Evolutionary conservation across 2,888 invertebrate genomes (phyloP).

Genomic region (Ormyrus labotus): DNA sequence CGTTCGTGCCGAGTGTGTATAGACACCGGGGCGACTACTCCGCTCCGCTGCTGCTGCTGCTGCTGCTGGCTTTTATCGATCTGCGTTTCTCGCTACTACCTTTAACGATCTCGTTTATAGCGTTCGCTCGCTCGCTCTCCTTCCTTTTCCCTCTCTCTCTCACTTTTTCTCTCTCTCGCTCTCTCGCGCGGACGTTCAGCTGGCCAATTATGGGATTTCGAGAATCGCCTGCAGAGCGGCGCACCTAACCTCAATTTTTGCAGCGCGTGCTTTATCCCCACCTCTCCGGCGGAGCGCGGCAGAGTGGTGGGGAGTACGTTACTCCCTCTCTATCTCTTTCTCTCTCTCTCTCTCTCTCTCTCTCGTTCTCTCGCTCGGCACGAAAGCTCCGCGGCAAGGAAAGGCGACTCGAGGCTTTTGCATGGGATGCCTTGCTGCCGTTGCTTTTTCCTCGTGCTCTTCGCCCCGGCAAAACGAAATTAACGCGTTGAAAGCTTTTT

Average conservation of each 20-base stretch:
- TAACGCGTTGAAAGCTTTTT: constrained; percentile 25
- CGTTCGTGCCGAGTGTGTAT: not conserved
- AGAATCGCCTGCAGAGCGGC: constrained; percentile 33
- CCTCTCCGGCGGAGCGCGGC: too few relatives aligned
- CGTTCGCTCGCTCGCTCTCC: constrained; percentile 10
- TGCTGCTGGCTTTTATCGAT: constrained; percentile 47
- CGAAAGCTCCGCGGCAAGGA: not conserved
- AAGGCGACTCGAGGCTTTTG: not conserved
- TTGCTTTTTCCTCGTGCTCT: not conserved
- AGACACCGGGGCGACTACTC: not conserved
- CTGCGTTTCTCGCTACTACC: constrained; percentile 46
- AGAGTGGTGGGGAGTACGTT: not conserved
- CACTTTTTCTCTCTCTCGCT: not conserved
- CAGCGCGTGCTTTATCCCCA: not conserved
- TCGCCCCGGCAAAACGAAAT: constrained; percentile 3
- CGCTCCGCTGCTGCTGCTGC: not conserved
- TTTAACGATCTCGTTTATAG: constrained; percentile 50
- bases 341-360: not conserved
- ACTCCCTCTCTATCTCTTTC: not conserved
- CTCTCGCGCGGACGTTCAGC: constrained; percentile 32
- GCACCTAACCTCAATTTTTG: constrained; percentile 54
- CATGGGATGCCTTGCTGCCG: not conserved
- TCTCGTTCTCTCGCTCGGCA: not conserved
- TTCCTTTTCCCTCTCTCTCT: constrained; percentile 1
- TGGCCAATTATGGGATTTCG: constrained; percentile 46